A percentile compares a stretch with the other conserved stretches of the same genome.
phyloP scores from a whole-genome alignment of 2,113 vertebrate genomes.

The Brachionichthys hirsutus region DNA sequence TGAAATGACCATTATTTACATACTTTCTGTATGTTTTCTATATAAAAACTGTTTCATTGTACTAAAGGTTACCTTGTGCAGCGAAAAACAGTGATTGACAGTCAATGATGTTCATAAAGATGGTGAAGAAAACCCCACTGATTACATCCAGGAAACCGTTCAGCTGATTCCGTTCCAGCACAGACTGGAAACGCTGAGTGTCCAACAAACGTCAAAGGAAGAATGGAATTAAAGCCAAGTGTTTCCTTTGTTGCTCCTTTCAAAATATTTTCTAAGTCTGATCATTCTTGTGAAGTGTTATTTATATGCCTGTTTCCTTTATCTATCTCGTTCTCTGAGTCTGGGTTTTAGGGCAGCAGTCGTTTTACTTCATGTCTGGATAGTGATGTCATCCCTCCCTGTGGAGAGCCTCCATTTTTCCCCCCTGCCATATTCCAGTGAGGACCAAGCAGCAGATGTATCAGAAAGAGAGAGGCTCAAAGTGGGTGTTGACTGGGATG shows the following conservation, averaged over 20 bases:
- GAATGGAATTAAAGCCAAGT: slow-evolving; percentile 17
- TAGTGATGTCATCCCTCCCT: slow-evolving; percentile 57
- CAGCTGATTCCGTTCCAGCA: slow-evolving; percentile 28
- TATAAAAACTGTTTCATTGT: slow-evolving; percentile 7
- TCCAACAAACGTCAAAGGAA: slow-evolving; percentile 34
- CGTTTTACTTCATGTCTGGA: slow-evolving; percentile 42
- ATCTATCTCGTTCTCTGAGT: slow-evolving; percentile 21
- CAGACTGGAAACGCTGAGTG: slow-evolving; percentile 26
- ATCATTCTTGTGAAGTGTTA: slow-evolving; percentile 6
- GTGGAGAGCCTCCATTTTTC: slow-evolving; percentile 24
- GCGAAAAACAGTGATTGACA: slow-evolving; percentile 14
- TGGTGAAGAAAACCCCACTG: slow-evolving; percentile 18
- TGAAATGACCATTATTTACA: not conserved
- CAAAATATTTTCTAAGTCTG: slow-evolving; percentile 22
- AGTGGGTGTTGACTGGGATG: not conserved
- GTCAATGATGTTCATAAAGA: slow-evolving; percentile 2
- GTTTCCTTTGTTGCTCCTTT: slow-evolving; percentile 33
- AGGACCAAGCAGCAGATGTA: not conserved
- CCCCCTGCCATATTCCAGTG: slow-evolving; percentile 4
- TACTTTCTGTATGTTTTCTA: not conserved
- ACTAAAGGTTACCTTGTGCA: not conserved
- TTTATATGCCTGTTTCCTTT: slow-evolving; percentile 23
- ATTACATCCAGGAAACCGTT: slow-evolving; percentile 26
- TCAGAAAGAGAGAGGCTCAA: not conserved
- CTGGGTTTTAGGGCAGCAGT: slow-evolving; percentile 32